phyloP scores from a whole-genome alignment of 53 echinoderm and acorn worm genomes.

The Paelopatides confundens region DNA sequence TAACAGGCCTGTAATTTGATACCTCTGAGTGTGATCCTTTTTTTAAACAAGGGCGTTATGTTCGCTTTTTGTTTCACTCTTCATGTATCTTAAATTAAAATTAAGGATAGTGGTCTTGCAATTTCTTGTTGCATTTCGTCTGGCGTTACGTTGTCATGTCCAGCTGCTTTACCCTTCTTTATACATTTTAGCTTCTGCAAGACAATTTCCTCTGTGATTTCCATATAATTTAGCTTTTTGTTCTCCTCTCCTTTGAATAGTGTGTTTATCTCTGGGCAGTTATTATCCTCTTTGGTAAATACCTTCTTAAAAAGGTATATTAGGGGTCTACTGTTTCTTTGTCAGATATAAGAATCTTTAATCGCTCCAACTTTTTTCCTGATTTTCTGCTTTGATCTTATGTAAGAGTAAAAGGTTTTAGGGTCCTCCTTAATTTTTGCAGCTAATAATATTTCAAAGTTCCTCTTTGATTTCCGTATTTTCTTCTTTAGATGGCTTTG shows the following conservation, averaged over 20 bases:
- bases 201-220: slow-evolving; percentile 18
- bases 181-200: neutral
- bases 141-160: neutral
- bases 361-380: neutral
- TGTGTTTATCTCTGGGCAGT: neutral
- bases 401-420: slow-evolving; percentile 26
- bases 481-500: slow-evolving; percentile 2
- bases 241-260: neutral
- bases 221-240: neutral
- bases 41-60: slow-evolving; percentile 47
- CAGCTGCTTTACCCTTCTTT: slow-evolving; percentile 11
- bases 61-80: slow-evolving; percentile 43
- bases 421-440: neutral
- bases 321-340: neutral
- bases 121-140: neutral
- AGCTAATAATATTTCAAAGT: neutral
- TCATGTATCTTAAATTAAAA: neutral
- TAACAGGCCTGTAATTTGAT: slow-evolving; percentile 44
- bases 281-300: neutral
- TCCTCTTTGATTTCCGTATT: neutral
- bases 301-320: neutral
- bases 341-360: neutral
- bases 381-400: slow-evolving; percentile 13
- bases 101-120: neutral
- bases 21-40: slow-evolving; percentile 22